Evolutionary conservation across 2,888 invertebrate genomes (phyloP), one percentile per base, ranked within the genome.

Genomic region (Dromius quadrimaculatus): DNA sequence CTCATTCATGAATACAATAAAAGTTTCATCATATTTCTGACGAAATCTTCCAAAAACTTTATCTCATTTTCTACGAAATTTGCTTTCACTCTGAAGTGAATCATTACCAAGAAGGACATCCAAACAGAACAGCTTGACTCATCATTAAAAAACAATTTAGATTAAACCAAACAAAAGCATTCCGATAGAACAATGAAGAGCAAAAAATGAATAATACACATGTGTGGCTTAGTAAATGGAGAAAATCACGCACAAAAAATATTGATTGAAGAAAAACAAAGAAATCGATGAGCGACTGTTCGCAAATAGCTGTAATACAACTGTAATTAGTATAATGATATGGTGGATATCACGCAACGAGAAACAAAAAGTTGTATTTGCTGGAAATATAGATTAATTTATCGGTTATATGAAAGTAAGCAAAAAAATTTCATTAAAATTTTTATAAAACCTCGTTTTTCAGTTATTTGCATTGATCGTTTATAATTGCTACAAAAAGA

Each of bases 291-390:
- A 28, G 15, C 11, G 15, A 22, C 11, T 45, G 23, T 47, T 28
- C 15, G 50, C 50, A 54, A 59, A 59, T 36, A 59, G 59, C 59
- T 11, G 20, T 19, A 36, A 20, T 34, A 59, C 34, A 59, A 59
- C 57, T 32, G 36, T 59, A 59, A 59, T 59, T 59, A 59, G 36
- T 36, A 11, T 59, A 59, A 59, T 59, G 19, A 59, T 36, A 59
- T 11, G 19, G 20, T 36, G 59, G 2, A 19, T 59, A 36, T 36
- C 59, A 59, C 59, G 59, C 59, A 59, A 59, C 11, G 36, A n/a
- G n/a, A n/a, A n/a, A n/a, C n/a, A n/a, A n/a, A n/a, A n/a, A n/a
- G n/a, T n/a, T n/a, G n/a, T n/a, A n/a, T n/a, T n/a, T n/a, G n/a
- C n/a, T n/a, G n/a, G n/a, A n/a, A n/a, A n/a, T n/a, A n/a, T n/a